Evolutionary conservation across 2,888 invertebrate genomes (phyloP), one percentile per base, ranked within the genome.

Genomic region (Entomobrya proxima): DNA sequence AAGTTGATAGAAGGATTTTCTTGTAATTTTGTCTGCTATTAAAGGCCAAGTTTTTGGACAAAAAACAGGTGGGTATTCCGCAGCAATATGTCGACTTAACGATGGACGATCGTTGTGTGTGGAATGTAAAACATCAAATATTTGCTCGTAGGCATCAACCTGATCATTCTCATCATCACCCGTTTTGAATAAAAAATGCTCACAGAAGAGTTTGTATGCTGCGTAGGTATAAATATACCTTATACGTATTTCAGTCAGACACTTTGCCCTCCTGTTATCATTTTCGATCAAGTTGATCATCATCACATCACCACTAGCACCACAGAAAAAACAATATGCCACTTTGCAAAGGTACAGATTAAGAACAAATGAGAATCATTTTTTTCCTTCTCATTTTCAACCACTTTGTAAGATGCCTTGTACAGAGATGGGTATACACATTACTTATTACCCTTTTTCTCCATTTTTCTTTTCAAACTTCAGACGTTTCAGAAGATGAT

Each of bases 291-390:
- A 2, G 47, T 47, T 58, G n/a, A 55, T 30, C 72, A 72, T 47
- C 72, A 50, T 47, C 72, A 44, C 44, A 69, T 27, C 69, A 37
- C 27, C 69, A 37, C 55, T 35, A 69, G 11, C 55, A 55, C 13
- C 52, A 18, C 7, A 72, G 18, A 69, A 30, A 30, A n/a, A 72
- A 47, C 30, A 72, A 58, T 69, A 55, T 74, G 24, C 72, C 58
- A 81, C 81, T 74, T 80, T 69, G 55, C 72, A 32, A n/a, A 40
- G 52, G 13, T 58, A 80, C 80, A 80, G 50, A 80, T 58, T 69
- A 72, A 69, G 72, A 81, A 61, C 81, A 81, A 81, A 81, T 81
- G 61, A 81, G 61, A 72, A 69, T 69, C 67, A 67, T 18, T 72
- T 72, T 69, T 72, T 78, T 40, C 44, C 37, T 67, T 9, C 37